Percentiles rank a stretch among this genome's conserved stretches.
phyloP scores from a whole-genome alignment of 2,888 invertebrate species.

The Taphrorychus bicolor region DNA sequence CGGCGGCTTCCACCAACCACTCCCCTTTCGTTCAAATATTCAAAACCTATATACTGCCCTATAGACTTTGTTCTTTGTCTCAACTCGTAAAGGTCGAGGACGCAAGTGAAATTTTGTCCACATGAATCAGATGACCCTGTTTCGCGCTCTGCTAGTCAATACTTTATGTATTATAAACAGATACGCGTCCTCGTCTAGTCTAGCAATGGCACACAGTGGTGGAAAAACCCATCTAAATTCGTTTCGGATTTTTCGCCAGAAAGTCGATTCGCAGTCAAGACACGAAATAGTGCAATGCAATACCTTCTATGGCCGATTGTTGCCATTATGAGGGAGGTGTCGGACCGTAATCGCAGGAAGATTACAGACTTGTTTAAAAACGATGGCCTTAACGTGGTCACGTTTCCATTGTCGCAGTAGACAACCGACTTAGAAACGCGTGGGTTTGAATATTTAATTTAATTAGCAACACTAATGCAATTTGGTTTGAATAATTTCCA shows the following conservation, averaged over 20 bases:
- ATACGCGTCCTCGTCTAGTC: background rate
- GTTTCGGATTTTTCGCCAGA: background rate
- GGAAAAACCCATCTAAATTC: background rate
- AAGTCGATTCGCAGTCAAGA: background rate
- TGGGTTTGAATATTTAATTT: too few relatives aligned
- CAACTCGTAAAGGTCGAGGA: background rate
- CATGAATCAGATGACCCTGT: background rate
- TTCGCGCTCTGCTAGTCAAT: too few relatives aligned
- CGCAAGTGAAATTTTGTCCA: too few relatives aligned
- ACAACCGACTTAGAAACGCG: too few relatives aligned
- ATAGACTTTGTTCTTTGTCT: background rate
- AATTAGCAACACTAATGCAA: too few relatives aligned
- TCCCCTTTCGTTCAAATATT: background rate
- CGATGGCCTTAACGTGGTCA: too few relatives aligned
- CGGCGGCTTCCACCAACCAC: background rate
- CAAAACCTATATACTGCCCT: background rate
- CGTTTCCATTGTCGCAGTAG: background rate
- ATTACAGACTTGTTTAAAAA: background rate
- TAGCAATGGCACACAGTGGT: background rate
- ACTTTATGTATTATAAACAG: background rate
- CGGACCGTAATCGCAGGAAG: background rate
- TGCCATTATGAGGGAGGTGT: background rate
- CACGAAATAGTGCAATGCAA: background rate
- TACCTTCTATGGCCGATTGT: background rate
- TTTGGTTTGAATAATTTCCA: too few relatives aligned